These are phyloP conservation scores for Calosoma granatense DNA, from an alignment of 1,140 invertebrate species.

Conservation along the genomic window DNA sequence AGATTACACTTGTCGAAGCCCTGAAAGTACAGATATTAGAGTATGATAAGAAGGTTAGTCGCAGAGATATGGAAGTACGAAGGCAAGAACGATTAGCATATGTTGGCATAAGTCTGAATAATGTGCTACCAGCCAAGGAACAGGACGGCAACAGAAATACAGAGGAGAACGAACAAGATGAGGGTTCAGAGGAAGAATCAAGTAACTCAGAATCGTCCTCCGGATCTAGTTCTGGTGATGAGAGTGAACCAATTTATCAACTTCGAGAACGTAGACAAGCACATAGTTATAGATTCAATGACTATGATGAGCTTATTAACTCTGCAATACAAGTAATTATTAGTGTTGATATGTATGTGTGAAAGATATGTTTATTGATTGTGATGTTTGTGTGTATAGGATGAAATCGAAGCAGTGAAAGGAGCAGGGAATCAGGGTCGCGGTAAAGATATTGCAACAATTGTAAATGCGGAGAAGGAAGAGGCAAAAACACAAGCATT, in stretches of 20 bases:
- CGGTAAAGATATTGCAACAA: conserved; percentile 83
- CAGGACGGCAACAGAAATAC: conserved; percentile 24
- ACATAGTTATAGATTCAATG: conserved; percentile 78
- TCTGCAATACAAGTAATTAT: conserved; percentile 64
- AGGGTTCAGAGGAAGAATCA: conserved; percentile 16
- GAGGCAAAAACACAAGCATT: conserved; percentile 40
- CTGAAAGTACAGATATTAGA: conserved; percentile 49
- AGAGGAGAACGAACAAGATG: conserved; percentile 25
- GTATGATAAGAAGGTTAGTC: conserved; percentile 56
- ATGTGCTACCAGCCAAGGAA: conserved; percentile 47
- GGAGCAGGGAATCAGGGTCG: conserved; percentile 68
- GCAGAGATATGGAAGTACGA: conserved; percentile 50
- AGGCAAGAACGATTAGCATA: conserved; percentile 61
- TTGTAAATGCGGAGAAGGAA: conserved; percentile 71
- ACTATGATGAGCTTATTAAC: conserved; percentile 90
- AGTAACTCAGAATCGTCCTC: conserved; percentile 14
- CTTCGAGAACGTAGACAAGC: conserved; percentile 62
- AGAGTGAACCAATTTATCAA: conserved; percentile 70
- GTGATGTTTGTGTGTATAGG: conserved; percentile 29
- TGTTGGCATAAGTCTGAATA: conserved; percentile 68
- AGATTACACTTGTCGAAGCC: conserved; percentile 61
- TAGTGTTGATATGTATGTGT: conserved; percentile 11
- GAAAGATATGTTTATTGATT: conserved; percentile 17
- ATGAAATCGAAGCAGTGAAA: conserved; percentile 60
- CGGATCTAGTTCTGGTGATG: conserved; percentile 26